Conservation (phyloP, 2,888 invertebrate species). For the Drosophila antonietae region DNA sequence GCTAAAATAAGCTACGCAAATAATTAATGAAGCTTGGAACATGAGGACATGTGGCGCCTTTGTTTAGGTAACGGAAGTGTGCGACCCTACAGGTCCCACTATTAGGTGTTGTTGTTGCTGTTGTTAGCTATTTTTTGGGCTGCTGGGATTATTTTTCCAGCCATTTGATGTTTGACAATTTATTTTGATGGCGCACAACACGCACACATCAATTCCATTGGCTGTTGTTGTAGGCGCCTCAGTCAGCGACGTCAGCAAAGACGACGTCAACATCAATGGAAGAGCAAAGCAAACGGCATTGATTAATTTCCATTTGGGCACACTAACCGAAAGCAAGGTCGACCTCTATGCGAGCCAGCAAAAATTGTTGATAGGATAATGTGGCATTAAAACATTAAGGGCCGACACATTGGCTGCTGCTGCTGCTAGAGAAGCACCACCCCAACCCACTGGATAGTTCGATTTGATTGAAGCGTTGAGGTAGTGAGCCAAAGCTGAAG, state of each 20-base stretch:
- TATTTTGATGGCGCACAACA: constrained; percentile 73
- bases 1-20: constrained; percentile 62
- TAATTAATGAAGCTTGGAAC: constrained; percentile 66
- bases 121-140: constrained; percentile 29
- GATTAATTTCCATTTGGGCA: constrained; percentile 73
- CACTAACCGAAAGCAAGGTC: constrained; percentile 59
- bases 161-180: constrained; percentile 74
- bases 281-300: constrained; percentile 70
- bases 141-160: constrained; percentile 37
- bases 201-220: constrained; percentile 56
- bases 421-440: constrained; percentile 1
- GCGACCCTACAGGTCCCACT: constrained; percentile 1
- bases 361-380: constrained; percentile 75
- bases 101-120: constrained; percentile 25
- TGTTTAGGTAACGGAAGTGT: constrained; percentile 64
- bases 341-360: constrained; percentile 38
- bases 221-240: constrained; percentile 37
- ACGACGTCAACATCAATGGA: constrained; percentile 44
- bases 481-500: constrained; percentile 36
- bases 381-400: constrained; percentile 71
- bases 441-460: constrained; percentile 4
- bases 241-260: constrained; percentile 39
- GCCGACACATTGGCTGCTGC: constrained; percentile 41
- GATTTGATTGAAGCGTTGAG: constrained; percentile 42
- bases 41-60: constrained; percentile 69